These are phyloP conservation scores for Hemicordylus capensis DNA, from an alignment of 2,113 vertebrate genomes.

Conservation along the genomic window DNA sequence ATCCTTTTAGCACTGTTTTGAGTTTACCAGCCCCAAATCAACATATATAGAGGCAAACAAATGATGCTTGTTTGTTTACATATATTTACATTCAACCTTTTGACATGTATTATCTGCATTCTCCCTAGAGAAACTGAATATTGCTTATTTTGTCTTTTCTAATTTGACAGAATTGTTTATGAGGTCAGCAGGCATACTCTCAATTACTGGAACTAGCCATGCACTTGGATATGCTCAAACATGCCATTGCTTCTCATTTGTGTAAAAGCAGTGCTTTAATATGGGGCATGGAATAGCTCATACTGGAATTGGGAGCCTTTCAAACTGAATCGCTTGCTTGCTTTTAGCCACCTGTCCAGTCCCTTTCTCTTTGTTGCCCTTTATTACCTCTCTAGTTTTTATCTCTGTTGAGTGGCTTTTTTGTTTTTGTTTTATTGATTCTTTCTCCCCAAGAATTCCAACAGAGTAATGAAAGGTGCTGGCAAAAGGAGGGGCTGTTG, in stretches of 20 bases:
- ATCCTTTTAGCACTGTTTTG: not conserved
- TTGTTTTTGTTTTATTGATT: not conserved
- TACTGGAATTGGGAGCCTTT: not conserved
- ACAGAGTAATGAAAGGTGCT: not conserved
- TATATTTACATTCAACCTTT: not conserved
- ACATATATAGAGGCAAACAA: no score
- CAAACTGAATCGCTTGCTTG: not conserved
- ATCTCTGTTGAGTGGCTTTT: not conserved
- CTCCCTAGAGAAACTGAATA: not conserved
- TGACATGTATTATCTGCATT: not conserved
- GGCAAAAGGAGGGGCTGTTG: not conserved
- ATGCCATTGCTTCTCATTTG: not conserved
- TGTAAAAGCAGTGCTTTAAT: not conserved
- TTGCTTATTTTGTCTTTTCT: slow-evolving; percentile 1
- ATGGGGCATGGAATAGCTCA: not conserved
- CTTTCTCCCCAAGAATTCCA: not conserved
- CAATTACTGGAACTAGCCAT: not conserved
- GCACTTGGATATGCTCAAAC: not conserved
- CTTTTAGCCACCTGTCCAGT: not conserved
- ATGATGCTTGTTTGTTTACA: not conserved
- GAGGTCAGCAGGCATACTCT: not conserved
- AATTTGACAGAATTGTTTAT: not conserved
- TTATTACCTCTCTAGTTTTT: not conserved
- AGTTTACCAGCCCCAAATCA: not conserved
- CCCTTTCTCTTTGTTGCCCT: not conserved